These are phyloP conservation scores for Oegoconia quadripuncta DNA, from an alignment of 2,888 invertebrate genomes.

Conservation along the genomic window DNA sequence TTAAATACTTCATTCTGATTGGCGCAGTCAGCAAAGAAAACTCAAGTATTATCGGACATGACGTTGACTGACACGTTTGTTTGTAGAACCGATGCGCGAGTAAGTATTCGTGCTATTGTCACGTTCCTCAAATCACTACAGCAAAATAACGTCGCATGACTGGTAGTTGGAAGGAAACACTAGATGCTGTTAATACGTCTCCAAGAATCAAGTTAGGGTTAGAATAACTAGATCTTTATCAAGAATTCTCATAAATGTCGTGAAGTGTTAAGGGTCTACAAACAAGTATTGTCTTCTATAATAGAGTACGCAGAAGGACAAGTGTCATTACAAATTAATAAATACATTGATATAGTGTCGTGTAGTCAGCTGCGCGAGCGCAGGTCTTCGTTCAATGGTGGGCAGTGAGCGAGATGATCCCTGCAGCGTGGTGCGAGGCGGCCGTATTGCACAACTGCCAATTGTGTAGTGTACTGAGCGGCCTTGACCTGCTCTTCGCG, in stretches of 20 bases:
- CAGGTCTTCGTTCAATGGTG: no score
- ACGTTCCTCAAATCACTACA: constrained; percentile 53
- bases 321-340: no score
- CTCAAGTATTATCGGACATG: constrained; percentile 20
- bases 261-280: constrained; percentile 30
- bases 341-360: no score
- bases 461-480: constrained; percentile 42
- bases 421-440: constrained; percentile 7
- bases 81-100: constrained; percentile 45
- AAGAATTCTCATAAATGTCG: constrained; percentile 36
- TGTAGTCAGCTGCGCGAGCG: no score
- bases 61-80: constrained; percentile 48
- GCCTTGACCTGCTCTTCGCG: constrained; percentile 70
- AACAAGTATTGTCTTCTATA: constrained; percentile 9
- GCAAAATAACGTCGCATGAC: constrained; percentile 22
- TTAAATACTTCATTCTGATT: neutral
- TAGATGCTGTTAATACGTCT: constrained; percentile 17
- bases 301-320: no score
- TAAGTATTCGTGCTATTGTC: constrained; percentile 45
- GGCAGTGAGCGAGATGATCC: neutral
- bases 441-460: constrained; percentile 57
- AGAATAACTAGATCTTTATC: constrained; percentile 25
- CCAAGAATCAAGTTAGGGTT: constrained; percentile 16
- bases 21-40: constrained; percentile 19
- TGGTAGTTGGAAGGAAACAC: constrained; percentile 27